Percentiles rank a stretch among this genome's conserved stretches.
These are phyloP conservation scores for Plagiodera versicolora DNA, from an alignment of 2,888 invertebrate species.

Conservation along the genomic window DNA sequence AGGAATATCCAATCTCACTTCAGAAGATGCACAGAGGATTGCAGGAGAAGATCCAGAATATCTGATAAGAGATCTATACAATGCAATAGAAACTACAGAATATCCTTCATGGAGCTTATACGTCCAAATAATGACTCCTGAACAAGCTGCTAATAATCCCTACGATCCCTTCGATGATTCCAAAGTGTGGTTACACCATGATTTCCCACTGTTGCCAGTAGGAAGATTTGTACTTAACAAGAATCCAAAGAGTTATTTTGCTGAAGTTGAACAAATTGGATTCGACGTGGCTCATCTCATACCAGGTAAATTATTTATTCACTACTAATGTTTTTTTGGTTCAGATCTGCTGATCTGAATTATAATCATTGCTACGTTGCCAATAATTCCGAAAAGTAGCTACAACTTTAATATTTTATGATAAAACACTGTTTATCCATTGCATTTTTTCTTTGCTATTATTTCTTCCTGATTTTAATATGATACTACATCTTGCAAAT, in stretches of 20 bases:
- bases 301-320: conserved; percentile 58
- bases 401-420: too few species aligned
- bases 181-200: conserved; percentile 88
- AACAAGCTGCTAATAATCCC: conserved; percentile 75
- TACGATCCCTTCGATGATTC: conserved; percentile 94
- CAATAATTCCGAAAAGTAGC: too few species aligned
- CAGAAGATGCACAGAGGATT: conserved; percentile 69
- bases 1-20: conserved; percentile 75
- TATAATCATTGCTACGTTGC: too few species aligned
- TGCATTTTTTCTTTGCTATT: too few species aligned
- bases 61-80: conserved; percentile 84
- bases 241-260: conserved; percentile 91
- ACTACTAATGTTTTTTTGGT: too few species aligned
- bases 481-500: too few species aligned
- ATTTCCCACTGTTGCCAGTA: conserved; percentile 86
- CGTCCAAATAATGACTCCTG: conserved; percentile 86
- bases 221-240: conserved; percentile 84
- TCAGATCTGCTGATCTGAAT: too few species aligned
- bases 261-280: conserved; percentile 90
- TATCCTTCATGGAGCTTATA: conserved; percentile 80
- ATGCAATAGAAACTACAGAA: conserved; percentile 76
- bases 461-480: too few species aligned
- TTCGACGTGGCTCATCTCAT: conserved; percentile 88
- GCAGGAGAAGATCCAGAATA: conserved; percentile 86
- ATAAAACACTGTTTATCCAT: too few species aligned